Conservation (phyloP, 2,888 invertebrate genomes). For the Cerastoderma edule region DNA sequence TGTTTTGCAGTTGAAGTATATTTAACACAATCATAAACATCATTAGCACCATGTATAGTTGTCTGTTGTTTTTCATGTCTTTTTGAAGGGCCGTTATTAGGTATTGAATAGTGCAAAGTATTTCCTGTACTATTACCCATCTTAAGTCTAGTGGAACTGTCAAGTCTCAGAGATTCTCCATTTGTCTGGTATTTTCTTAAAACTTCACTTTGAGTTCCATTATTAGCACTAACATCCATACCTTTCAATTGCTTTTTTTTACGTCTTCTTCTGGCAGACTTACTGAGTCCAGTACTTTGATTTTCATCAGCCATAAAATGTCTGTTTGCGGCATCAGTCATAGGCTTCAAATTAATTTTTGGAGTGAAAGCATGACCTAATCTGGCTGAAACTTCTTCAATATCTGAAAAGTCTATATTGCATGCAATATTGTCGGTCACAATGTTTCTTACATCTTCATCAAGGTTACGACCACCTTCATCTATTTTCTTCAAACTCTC, state of each 20-base stretch:
- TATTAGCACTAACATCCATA: background rate
- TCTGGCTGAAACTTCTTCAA: conserved; percentile 32
- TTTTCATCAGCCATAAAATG: background rate
- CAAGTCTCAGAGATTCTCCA: background rate
- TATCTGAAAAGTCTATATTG: conserved; percentile 38
- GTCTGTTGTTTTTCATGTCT: background rate
- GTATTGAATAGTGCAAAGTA: background rate
- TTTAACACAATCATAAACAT: background rate
- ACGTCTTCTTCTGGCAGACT: conserved; percentile 38
- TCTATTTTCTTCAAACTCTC: conserved; percentile 40
- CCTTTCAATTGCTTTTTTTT: conserved; percentile 33
- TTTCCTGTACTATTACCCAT: background rate
- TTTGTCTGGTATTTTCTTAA: background rate
- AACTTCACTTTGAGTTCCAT: background rate
- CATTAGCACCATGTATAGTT: conserved; percentile 3
- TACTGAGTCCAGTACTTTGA: conserved; percentile 8
- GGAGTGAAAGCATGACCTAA: background rate
- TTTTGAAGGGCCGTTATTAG: background rate
- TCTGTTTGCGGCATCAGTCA: background rate
- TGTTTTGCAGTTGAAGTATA: background rate
- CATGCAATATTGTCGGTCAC: background rate
- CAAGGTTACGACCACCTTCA: conserved; percentile 14
- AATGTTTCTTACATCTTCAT: background rate
- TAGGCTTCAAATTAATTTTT: background rate
- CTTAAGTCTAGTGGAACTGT: background rate